Evolutionary conservation across 2,113 vertebrate genomes (phyloP).

Genomic region (Chrysemys picta): DNA sequence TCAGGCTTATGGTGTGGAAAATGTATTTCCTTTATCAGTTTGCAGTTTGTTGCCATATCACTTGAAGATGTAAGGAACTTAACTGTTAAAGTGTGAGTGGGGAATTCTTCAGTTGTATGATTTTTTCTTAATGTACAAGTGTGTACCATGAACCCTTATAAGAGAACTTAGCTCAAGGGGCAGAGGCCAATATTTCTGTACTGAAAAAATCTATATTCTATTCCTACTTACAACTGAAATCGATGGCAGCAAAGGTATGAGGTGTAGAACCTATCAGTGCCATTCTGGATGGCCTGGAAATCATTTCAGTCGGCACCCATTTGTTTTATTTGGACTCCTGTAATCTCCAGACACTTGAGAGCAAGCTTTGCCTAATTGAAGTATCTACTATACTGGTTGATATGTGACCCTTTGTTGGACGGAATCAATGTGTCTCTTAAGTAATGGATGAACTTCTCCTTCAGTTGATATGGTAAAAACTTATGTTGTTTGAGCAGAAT

Average conservation of each 20-base stretch:
- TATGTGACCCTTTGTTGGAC: background rate
- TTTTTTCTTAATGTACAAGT: background rate
- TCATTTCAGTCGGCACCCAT: background rate
- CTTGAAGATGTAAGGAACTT: background rate
- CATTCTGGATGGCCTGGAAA: background rate
- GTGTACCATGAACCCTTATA: background rate
- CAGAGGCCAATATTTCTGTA: background rate
- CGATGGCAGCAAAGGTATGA: background rate
- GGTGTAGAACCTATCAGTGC: background rate
- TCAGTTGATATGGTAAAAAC: background rate
- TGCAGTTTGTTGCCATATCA: background rate
- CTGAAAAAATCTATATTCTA: background rate
- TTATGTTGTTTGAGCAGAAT: background rate
- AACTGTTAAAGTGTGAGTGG: background rate
- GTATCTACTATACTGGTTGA: background rate
- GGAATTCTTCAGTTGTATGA: background rate
- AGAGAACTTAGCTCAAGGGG: background rate
- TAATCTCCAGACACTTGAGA: background rate
- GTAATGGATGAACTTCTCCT: background rate
- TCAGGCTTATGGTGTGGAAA: background rate
- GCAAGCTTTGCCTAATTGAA: background rate
- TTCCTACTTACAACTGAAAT: background rate
- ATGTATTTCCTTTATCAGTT: background rate
- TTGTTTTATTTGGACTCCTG: background rate
- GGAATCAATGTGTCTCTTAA: slow-evolving; percentile 2